phyloP scores from a whole-genome alignment of 1,140 invertebrate genomes.

The Drosophila willistoni region DNA sequence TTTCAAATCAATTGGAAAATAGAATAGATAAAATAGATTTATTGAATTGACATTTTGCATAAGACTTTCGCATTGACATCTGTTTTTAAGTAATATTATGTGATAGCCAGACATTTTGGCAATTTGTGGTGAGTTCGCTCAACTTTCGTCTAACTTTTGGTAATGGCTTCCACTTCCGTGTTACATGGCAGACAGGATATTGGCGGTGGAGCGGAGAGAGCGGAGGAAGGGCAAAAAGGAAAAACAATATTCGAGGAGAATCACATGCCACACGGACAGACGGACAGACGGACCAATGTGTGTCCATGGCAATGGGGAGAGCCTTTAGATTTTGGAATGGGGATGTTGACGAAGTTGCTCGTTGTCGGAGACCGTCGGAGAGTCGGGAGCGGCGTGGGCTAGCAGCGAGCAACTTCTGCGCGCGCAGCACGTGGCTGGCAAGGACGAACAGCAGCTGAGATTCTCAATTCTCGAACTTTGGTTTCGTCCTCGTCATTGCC shows the following conservation, averaged over 20 bases:
- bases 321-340: conserved; percentile 5
- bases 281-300: conserved; percentile 14
- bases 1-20: no score
- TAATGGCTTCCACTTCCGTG: conserved; percentile 1
- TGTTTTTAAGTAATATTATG: not conserved
- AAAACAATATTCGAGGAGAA: conserved; percentile 30
- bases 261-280: conserved; percentile 35
- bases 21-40: no score
- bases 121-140: conserved; percentile 2
- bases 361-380: conserved; percentile 30
- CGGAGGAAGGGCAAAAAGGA: not conserved
- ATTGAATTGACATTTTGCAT: not conserved
- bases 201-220: not conserved
- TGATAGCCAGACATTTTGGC: not conserved
- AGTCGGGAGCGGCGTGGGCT: conserved; percentile 7
- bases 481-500: conserved; percentile 69
- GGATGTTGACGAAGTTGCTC: conserved; percentile 62
- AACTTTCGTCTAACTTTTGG: conserved; percentile 5
- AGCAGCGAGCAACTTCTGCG: conserved; percentile 62
- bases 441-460: conserved; percentile 21
- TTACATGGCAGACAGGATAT: not conserved
- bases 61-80: not conserved
- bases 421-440: conserved; percentile 74
- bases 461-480: conserved; percentile 49
- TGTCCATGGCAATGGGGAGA: conserved; percentile 26